Evolutionary conservation across 2,797 vertebrate genomes (phyloP).

Genomic region (Gallinago solitaria): DNA sequence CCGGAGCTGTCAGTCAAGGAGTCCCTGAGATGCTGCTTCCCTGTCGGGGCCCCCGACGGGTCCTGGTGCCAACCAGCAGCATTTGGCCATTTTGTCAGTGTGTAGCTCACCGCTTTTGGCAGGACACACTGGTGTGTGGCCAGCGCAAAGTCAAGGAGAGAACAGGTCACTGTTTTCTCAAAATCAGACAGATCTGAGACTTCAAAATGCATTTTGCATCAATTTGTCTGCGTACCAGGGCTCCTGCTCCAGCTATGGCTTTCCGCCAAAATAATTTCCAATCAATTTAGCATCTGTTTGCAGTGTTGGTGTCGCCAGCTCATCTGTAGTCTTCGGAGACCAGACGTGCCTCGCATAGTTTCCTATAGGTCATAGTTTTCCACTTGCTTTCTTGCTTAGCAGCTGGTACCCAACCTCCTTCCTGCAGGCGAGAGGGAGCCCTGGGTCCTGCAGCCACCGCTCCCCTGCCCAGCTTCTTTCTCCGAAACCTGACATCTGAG

Average conservation of each 20-base stretch:
- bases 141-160: not conserved
- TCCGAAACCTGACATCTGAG: not conserved
- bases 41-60: not conserved
- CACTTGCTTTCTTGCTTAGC: constrained; percentile 73
- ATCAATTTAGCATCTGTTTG: constrained; percentile 75
- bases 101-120: not conserved
- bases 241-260: constrained; percentile 31
- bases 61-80: not conserved
- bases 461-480: not conserved
- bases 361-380: constrained; percentile 84
- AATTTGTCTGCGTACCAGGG: not conserved
- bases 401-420: constrained; percentile 78
- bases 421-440: constrained; percentile 58
- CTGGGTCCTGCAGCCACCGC: not conserved
- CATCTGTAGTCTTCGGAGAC: constrained; percentile 64
- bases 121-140: not conserved
- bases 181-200: not conserved
- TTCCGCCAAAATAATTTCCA: constrained; percentile 63
- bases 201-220: not conserved
- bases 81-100: not conserved
- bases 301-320: constrained; percentile 33
- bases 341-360: constrained; percentile 77
- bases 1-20: not conserved
- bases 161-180: not conserved
- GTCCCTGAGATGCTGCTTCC: not conserved